A percentile compares a stretch with the other conserved stretches of the same genome.
Evolutionary conservation across 2,888 invertebrate species (phyloP).

Genomic region (Diplazon laetatorius): DNA sequence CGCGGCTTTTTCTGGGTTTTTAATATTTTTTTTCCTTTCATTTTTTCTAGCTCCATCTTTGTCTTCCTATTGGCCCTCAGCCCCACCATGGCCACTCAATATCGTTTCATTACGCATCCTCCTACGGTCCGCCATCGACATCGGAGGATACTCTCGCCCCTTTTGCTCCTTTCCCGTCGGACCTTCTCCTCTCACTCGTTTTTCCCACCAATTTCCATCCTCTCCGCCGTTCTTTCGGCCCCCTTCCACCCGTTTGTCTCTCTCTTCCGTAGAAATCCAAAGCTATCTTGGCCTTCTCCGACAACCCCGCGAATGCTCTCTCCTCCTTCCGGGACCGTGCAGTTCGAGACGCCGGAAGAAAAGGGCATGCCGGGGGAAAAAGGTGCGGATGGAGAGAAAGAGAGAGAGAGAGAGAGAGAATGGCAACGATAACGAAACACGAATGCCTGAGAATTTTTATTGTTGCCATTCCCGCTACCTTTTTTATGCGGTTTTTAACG

Average conservation of each 20-base stretch:
- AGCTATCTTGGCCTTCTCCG: constrained; percentile 55
- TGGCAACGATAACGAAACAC: constrained; percentile 77
- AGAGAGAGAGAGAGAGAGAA: constrained; percentile 15
- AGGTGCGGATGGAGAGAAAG: constrained; percentile 10
- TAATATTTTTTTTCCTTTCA: not conserved
- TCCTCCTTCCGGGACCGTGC: constrained; percentile 30
- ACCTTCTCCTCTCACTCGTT: constrained; percentile 39
- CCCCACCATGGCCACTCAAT: constrained; percentile 76
- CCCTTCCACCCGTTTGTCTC: constrained; percentile 27
- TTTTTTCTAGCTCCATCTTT: constrained; percentile 30
- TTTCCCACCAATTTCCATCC: constrained; percentile 49
- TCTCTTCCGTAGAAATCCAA: constrained; percentile 55
- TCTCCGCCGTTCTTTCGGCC: constrained; percentile 10
- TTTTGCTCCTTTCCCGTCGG: constrained; percentile 20
- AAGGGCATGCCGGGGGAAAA: constrained; percentile 3
- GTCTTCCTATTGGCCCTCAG: constrained; percentile 50
- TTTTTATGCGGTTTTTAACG: constrained; percentile 78
- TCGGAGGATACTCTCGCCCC: constrained; percentile 37
- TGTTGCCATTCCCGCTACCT: constrained; percentile 79
- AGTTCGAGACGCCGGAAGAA: constrained; percentile 8
- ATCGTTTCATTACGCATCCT: constrained; percentile 82
- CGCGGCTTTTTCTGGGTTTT: constrained; percentile 21
- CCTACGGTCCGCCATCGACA: constrained; percentile 59
- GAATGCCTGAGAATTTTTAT: constrained; percentile 82
- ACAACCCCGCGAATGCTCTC: constrained; percentile 60